Base-by-base conservation (phyloP, 2,888 invertebrate species). In the Camponotus fellah region DNA sequence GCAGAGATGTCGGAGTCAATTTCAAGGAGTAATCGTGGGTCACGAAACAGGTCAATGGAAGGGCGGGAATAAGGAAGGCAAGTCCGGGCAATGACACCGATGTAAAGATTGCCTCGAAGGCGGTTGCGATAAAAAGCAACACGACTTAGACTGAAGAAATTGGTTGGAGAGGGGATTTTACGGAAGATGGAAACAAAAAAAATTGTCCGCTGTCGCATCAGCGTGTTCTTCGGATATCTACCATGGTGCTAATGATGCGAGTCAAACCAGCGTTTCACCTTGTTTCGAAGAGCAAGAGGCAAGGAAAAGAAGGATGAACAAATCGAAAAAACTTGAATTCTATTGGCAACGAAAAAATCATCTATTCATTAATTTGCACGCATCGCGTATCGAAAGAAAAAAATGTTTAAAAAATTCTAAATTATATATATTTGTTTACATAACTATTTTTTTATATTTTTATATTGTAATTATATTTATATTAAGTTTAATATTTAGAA, bases 1-100 rank as follows among this genome's bases (percentile, higher is more conserved):
- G 85, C 79, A 75, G 86, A 85, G 85, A 86, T 85, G 87, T 89
- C 85, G 87, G 85, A 86, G 90, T 89, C 88, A 86, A 90, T 89
- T 88, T 86, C 86, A 83, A 76, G 75, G 81, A 80, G 80, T 87
- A 86, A 89, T 89, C 86, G 86, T 62, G 58, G 85, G 85, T 84
- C 87, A 88, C 83, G 87, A 85, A 82, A 77, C 76, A 83, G 84
- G 65, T 85, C 83, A 76, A 83, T 64, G 65, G 75, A 76, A 74
- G 68, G 64, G 53, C 60, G 74, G 69, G 64, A 65, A 49, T 60
- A 46, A 53, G 32, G 81, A 74, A 66, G 79, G 34, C 17, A 74
- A 72, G 80, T 32, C 40, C 64, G 71, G 82, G 60, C 86, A 85
- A 87, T 83, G 87, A 86, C 83, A 83, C 21, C 74, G 89, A 85